Percentiles rank a stretch among this genome's conserved stretches.
These are phyloP conservation scores for Acanthococcus lagerstroemiae DNA, from an alignment of 2,888 invertebrate genomes.

Conservation along the genomic window DNA sequence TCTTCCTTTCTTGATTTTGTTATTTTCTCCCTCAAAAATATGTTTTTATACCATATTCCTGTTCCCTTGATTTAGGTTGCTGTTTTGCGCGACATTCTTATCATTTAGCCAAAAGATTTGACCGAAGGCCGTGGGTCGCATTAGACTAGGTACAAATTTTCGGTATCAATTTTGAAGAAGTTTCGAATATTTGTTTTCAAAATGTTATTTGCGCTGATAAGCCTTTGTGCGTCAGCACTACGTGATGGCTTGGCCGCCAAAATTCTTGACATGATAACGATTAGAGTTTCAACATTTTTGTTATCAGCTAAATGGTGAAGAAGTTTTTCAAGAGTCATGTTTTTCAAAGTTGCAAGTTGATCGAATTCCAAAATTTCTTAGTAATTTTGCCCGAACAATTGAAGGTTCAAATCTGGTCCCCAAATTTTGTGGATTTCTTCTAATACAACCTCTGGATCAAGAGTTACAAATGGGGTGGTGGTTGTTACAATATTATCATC, in stretches of 20 bases:
- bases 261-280: not conserved
- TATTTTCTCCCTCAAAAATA: too few relatives aligned
- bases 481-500: too few relatives aligned
- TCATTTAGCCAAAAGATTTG: not conserved
- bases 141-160: not conserved
- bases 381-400: not conserved
- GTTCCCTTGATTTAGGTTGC: too few relatives aligned
- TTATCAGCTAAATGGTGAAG: not conserved
- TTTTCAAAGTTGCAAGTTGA: not conserved
- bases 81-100: not conserved
- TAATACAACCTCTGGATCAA: too few relatives aligned
- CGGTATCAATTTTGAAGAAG: too few relatives aligned
- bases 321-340: not conserved
- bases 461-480: too few relatives aligned
- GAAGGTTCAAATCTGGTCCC: not conserved
- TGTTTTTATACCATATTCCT: too few relatives aligned
- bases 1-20: too few relatives aligned
- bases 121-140: not conserved
- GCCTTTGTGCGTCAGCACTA: not conserved
- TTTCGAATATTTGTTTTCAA: slow-evolving; percentile 4
- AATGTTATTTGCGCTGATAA: slow-evolving; percentile 1
- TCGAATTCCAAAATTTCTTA: too few relatives aligned
- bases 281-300: not conserved
- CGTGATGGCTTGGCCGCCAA: slow-evolving; percentile 1
- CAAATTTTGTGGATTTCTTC: too few relatives aligned